These are phyloP conservation scores for Spodoptera exigua DNA, from an alignment of 2,888 invertebrate genomes.

Conservation along the genomic window DNA sequence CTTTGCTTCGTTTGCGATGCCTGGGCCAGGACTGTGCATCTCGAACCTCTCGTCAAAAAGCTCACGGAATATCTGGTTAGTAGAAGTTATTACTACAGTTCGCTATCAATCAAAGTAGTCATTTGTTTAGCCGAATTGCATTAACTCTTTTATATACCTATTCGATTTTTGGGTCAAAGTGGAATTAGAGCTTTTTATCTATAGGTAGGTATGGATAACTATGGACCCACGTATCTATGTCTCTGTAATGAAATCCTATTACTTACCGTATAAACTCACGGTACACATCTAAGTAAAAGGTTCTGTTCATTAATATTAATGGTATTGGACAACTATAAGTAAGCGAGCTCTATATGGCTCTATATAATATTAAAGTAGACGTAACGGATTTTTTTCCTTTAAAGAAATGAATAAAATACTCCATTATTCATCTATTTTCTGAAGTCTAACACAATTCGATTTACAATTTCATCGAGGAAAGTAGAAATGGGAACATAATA, in stretches of 20 bases:
- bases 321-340: no score
- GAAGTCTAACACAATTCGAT: constrained; percentile 5
- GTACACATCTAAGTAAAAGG: no score
- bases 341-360: neutral
- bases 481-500: constrained; percentile 21
- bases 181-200: no score
- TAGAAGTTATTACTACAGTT: constrained; percentile 18
- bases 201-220: no score
- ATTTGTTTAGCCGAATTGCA: no score
- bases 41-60: constrained; percentile 94
- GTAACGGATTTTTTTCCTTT: constrained; percentile 5
- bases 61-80: constrained; percentile 93
- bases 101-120: no score
- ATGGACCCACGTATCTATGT: no score
- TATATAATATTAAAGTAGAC: neutral
- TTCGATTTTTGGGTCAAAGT: no score
- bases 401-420: constrained; percentile 2
- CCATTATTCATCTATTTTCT: constrained; percentile 20
- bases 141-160: no score
- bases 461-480: constrained; percentile 23
- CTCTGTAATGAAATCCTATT: no score
- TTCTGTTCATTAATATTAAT: no score
- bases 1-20: constrained; percentile 95
- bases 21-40: constrained; percentile 93
- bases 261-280: no score